These are phyloP conservation scores for Trichonephila inaurata DNA, from an alignment of 1,140 invertebrate genomes.

Conservation along the genomic window DNA sequence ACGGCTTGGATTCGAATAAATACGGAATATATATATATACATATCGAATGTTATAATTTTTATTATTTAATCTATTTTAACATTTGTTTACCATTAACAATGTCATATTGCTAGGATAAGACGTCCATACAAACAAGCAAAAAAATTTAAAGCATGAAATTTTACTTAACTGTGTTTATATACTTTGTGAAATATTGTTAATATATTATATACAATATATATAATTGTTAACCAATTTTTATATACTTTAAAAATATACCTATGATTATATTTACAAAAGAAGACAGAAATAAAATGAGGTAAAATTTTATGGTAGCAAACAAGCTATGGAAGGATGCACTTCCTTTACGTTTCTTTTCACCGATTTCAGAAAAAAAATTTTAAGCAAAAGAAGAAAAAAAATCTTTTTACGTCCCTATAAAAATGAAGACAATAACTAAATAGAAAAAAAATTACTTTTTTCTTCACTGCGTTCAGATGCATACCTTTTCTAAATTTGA, in stretches of 20 bases:
- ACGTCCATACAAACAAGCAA: no score
- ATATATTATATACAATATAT: no score
- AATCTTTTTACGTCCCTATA: neutral
- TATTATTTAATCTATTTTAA: no score
- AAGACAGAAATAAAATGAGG: neutral
- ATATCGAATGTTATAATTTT: no score
- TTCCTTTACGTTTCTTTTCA: neutral
- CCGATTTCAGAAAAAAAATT: neutral
- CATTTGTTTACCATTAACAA: no score
- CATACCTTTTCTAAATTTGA: neutral
- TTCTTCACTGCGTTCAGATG: neutral
- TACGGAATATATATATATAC: no score
- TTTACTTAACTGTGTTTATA: no score
- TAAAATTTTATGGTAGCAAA: neutral
- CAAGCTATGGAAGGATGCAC: neutral
- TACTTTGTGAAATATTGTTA: no score
- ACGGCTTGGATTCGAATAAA: no score
- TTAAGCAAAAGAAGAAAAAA: neutral
- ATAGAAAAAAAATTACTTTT: neutral
- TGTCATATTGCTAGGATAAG: no score
- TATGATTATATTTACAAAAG: neutral
- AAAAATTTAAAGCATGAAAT: no score
- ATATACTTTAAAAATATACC: neutral
- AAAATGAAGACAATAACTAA: neutral
- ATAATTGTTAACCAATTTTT: neutral